A percentile compares a stretch with the other conserved stretches of the same genome.
phyloP scores from a whole-genome alignment of 2,113 vertebrate species.

The Brienomyrus longianalis region DNA sequence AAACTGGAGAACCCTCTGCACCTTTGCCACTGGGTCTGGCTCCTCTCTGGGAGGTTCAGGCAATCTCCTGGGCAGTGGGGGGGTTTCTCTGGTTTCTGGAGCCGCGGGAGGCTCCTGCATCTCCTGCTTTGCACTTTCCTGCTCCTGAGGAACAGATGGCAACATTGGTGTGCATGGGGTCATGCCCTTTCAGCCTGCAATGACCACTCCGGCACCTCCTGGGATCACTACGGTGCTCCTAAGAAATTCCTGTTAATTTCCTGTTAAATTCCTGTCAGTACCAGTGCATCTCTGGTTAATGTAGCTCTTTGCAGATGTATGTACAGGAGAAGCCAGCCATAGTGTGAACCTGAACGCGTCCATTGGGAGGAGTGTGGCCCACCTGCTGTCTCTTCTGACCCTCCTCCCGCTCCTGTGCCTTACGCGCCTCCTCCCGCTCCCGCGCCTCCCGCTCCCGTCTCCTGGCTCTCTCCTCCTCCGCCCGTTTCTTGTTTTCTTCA shows the following conservation, averaged over 20 bases:
- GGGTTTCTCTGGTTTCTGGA: slow-evolving; percentile 43
- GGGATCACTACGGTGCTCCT: neutral
- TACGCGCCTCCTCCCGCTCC: slow-evolving; percentile 35
- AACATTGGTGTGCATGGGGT: neutral
- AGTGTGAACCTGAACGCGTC: neutral
- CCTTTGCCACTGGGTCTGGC: neutral
- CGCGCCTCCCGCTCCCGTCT: slow-evolving; percentile 52
- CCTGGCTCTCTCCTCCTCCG: slow-evolving; percentile 62
- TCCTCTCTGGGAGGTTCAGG: slow-evolving; percentile 36
- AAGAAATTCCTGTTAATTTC: neutral
- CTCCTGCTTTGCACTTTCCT: slow-evolving; percentile 38
- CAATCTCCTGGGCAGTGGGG: slow-evolving; percentile 19
- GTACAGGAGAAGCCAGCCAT: neutral
- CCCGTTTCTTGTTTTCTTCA: slow-evolving; percentile 66
- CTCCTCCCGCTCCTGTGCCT: neutral
- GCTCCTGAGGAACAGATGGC: slow-evolving; percentile 37
- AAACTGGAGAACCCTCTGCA: neutral
- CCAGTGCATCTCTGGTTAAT: neutral
- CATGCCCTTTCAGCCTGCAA: neutral
- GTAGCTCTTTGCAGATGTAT: neutral
- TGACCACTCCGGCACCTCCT: neutral
- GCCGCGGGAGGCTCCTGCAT: slow-evolving; percentile 41
- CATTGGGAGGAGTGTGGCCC: neutral
- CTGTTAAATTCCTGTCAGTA: no score
- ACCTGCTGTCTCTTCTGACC: slow-evolving; percentile 46